Evolutionary conservation across 2,888 invertebrate genomes (phyloP), one percentile per base, ranked within the genome.

Genomic region (Chrysolina americana): DNA sequence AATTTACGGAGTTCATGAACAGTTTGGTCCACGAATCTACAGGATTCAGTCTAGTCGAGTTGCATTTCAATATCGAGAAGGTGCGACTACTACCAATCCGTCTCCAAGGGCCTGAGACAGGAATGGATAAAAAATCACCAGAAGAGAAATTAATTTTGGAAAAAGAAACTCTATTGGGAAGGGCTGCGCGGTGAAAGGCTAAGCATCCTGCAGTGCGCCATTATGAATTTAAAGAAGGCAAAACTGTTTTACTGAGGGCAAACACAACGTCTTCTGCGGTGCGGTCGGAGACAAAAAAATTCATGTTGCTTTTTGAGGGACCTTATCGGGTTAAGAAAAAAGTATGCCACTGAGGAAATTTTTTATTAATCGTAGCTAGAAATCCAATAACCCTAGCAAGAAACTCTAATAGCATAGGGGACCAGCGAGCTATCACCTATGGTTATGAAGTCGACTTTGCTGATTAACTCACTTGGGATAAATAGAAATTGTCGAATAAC

Each of bases 141-240:
- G 56, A 11, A 11, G 19, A 56, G 21, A 21, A 56, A 21, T 17
- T 56, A 56, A 56, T 56, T 56, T 56, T 56, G 56, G 56, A 4
- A 15, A 56, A 17, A 17, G 56, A 56, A 56, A 56, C 56, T 17
- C 17, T 56, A 4, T 19, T 56, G 56, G 21, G 21, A 15, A 56
- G 21, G 21, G 56, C 17, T 2, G 56, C 56, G 17, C 56, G 56
- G 10, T 9, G 56, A 17, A 21, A 17, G 21, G 56, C 21, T 19
- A 17, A 10, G 8, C 17, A 21, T 5, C 19, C 56, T 10, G 9
- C 56, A 17, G 17, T 56, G 17, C 17, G 17, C 19, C 3, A 21
- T 56, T 56, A 56, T 56, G 19, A 56, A 17, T 56, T 56, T 21
- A 21, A 56, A 19, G 21, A 4, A 2, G 56, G 17, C n/a, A 11